These are phyloP conservation scores for Ascidia mentula DNA, from an alignment of 23 tunicate species.

Conservation along the genomic window DNA sequence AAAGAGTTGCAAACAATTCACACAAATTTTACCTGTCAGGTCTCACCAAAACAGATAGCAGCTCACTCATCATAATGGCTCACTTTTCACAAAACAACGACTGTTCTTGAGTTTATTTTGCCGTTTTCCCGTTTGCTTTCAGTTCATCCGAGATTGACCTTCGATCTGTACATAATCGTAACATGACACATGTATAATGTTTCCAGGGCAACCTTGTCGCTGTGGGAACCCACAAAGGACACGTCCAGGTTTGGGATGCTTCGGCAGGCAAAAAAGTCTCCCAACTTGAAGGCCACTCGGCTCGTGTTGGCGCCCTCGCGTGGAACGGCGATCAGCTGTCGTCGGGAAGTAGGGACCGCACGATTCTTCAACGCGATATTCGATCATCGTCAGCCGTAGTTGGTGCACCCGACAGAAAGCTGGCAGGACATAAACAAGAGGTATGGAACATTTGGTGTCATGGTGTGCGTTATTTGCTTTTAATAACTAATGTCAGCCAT, in stretches of 20 bases:
- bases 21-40: too few species aligned
- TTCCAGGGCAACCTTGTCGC: constrained; percentile 85
- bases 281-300: constrained; percentile 86
- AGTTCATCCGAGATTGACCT: too few species aligned
- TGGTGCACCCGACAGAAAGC: constrained; percentile 64
- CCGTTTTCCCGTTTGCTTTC: too few species aligned
- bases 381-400: constrained; percentile 39
- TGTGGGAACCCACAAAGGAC: constrained; percentile 92
- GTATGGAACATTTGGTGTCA: too few species aligned
- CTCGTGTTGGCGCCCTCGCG: constrained; percentile 96
- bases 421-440: constrained; percentile 95
- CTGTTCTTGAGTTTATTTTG: too few species aligned
- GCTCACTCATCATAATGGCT: too few species aligned
- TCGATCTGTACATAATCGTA: too few species aligned
- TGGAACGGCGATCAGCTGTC: constrained; percentile 96
- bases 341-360: constrained; percentile 92
- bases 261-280: constrained; percentile 49
- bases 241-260: constrained; percentile 96
- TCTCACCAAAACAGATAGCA: too few species aligned
- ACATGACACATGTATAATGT: background rate
- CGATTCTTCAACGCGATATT: constrained; percentile 87
- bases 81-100: too few species aligned
- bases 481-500: too few species aligned
- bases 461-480: too few species aligned
- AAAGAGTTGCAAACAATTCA: too few species aligned